A percentile compares a stretch with the other conserved stretches of the same genome.
phyloP scores from a whole-genome alignment of 2,888 invertebrate species.

The Himalopsyche anomala region DNA sequence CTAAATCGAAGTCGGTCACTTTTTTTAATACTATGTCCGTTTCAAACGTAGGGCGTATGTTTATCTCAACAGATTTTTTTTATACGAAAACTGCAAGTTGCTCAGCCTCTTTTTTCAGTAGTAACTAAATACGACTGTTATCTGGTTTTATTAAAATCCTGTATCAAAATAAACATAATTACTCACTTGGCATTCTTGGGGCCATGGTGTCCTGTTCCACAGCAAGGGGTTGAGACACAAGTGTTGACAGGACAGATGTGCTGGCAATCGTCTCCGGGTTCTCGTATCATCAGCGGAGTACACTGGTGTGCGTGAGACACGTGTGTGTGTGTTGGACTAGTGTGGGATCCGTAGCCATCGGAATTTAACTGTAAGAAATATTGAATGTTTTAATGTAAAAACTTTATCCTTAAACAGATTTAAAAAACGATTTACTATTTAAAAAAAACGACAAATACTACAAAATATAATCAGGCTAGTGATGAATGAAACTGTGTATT shows the following conservation, averaged over 20 bases:
- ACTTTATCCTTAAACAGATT: background rate
- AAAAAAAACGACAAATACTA: too few species aligned
- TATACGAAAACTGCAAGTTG: too few species aligned
- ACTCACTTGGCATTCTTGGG: conserved; percentile 96
- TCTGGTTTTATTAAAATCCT: too few species aligned
- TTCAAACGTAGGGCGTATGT: too few species aligned
- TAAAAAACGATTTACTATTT: too few species aligned
- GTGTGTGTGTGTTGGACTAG: conserved; percentile 84
- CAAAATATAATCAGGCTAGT: too few species aligned
- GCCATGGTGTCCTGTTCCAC: conserved; percentile 76
- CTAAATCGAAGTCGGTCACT: too few species aligned
- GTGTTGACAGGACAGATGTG: conserved; percentile 71
- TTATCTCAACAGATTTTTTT: too few species aligned
- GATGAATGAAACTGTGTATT: too few species aligned
- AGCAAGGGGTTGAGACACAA: conserved; percentile 66
- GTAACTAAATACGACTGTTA: too few species aligned
- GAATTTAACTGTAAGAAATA: conserved; percentile 83
- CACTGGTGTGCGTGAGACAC: conserved; percentile 77
- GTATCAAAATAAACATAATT: background rate
- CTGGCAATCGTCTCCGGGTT: conserved; percentile 67
- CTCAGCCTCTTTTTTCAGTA: too few species aligned
- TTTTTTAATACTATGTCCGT: too few species aligned
- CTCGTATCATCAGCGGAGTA: conserved; percentile 86
- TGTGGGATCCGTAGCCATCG: conserved; percentile 91
- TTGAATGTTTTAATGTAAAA: background rate